Conservation (phyloP, 2,888 invertebrate genomes). For the Rhingia rostrata region DNA sequence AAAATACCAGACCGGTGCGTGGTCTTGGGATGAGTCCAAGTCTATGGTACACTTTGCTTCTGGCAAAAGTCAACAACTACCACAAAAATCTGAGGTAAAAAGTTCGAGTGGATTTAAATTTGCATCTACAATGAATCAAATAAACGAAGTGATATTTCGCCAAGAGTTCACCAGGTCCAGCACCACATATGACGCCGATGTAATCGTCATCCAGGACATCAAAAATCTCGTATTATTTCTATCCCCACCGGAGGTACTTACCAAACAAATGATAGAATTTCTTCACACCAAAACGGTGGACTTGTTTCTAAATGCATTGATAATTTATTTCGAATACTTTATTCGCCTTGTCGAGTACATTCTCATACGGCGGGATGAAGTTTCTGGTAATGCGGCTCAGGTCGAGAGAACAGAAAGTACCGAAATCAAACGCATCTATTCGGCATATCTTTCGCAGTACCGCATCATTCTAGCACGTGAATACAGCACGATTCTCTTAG, state of each 20-base stretch:
- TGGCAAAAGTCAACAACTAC: constrained; percentile 63
- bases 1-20: constrained; percentile 79
- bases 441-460: constrained; percentile 79
- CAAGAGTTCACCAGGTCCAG: constrained; percentile 77
- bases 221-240: constrained; percentile 80
- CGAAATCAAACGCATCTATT: constrained; percentile 79
- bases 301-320: constrained; percentile 79
- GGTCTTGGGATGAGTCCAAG: constrained; percentile 78
- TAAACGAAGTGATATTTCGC: constrained; percentile 80
- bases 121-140: constrained; percentile 77
- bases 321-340: constrained; percentile 82
- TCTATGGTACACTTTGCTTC: constrained; percentile 77
- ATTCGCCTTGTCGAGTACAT: constrained; percentile 81
- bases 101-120: constrained; percentile 78
- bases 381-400: constrained; percentile 77
- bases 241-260: constrained; percentile 78
- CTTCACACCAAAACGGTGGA: constrained; percentile 79
- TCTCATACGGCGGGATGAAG: constrained; percentile 80
- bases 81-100: constrained; percentile 75
- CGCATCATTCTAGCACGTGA: constrained; percentile 81
- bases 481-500: constrained; percentile 80
- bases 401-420: constrained; percentile 79
- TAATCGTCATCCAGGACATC: constrained; percentile 80
- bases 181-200: constrained; percentile 77
- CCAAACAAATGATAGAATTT: constrained; percentile 78